phyloP scores from a whole-genome alignment of 1,140 invertebrate species.

The Dinothrombium tinctorium region DNA sequence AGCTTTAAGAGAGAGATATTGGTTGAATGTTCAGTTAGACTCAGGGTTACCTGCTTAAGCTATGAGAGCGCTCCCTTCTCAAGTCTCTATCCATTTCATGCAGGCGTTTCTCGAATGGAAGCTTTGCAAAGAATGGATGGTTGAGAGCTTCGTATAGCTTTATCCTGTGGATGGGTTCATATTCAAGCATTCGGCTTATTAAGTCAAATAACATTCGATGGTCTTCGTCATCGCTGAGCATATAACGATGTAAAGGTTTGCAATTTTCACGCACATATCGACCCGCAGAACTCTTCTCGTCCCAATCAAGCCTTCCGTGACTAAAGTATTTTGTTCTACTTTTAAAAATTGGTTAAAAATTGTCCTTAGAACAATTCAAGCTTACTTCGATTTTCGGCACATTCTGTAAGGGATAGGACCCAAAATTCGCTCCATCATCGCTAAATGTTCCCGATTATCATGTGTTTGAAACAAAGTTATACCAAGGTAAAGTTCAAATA shows the following conservation, averaged over 20 bases:
- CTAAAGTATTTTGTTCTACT: constrained; percentile 92
- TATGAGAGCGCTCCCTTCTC: no score
- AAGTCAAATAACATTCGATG: constrained; percentile 80
- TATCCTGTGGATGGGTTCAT: constrained; percentile 72
- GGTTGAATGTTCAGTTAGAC: no score
- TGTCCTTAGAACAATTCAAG: no score
- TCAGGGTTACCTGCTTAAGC: no score
- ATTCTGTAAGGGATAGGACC: constrained; percentile 85
- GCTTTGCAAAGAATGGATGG: constrained; percentile 78
- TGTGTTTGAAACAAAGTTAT: constrained; percentile 97
- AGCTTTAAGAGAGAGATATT: no score
- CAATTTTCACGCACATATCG: constrained; percentile 93
- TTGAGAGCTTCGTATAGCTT: constrained; percentile 61
- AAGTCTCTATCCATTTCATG: constrained; percentile 6
- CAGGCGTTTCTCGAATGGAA: constrained; percentile 26
- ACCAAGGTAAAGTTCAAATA: constrained; percentile 94
- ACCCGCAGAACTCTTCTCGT: constrained; percentile 73
- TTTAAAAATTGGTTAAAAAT: no score
- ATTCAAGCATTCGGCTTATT: constrained; percentile 84
- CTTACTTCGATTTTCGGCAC: constrained; percentile 61
- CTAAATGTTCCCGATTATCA: constrained; percentile 95
- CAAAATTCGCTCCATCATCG: constrained; percentile 98
- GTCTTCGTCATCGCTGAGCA: constrained; percentile 60
- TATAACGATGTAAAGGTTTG: constrained; percentile 79
- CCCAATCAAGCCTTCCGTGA: constrained; percentile 79